Evolutionary conservation across 2,888 invertebrate species (phyloP), one percentile per base, ranked within the genome.

Genomic region (Sinohyriopsis cumingii): DNA sequence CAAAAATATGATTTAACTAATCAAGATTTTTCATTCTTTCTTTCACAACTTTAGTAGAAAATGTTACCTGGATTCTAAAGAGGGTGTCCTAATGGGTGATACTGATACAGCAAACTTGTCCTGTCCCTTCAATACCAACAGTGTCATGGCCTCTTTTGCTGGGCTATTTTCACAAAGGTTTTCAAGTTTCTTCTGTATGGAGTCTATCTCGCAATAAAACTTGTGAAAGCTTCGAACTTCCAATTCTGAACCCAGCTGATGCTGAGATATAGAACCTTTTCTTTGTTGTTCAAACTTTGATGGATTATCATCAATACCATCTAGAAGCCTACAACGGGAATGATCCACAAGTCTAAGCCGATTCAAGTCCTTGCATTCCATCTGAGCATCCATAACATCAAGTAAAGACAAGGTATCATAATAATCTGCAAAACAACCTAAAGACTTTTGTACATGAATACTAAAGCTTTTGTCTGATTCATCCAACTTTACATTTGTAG

Each of bases 381-480:
- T 45, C 53, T 67, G 54, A 24, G 73, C 54, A 45, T 69, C 70
- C 54, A 75, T 55, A 28, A 74, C 54, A 63, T 84, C 84, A n/a
- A 79, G 67, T 24, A 74, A 72, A 55, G 78, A 79, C 65, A 80
- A 61, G 20, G 75, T 78, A 59, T 84, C 82, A 71, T 82, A 84
- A 69, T 78, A 81, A 12, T 71, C 69, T 19, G 77, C 73, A 68
- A 84, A 78, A 28, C 64, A 55, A 56, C 67, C 67, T 61, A 83
- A 70, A 61, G 76, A 75, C 55, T 77, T 73, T 45, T 15, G 60
- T 57, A 45, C 15, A 28, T 24, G 18, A n/a, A 33, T 61, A 12
- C 12, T 24, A 57, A 2, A 59, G n/a, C 45, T 22, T 24, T 33
- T 22, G 24, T 28, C 18, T 15, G 54, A 25, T 12, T 55, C 57